These are phyloP conservation scores for Bergia sp. DNA, from an alignment of 92 coral and sea anemone species.

Conservation along the genomic window DNA sequence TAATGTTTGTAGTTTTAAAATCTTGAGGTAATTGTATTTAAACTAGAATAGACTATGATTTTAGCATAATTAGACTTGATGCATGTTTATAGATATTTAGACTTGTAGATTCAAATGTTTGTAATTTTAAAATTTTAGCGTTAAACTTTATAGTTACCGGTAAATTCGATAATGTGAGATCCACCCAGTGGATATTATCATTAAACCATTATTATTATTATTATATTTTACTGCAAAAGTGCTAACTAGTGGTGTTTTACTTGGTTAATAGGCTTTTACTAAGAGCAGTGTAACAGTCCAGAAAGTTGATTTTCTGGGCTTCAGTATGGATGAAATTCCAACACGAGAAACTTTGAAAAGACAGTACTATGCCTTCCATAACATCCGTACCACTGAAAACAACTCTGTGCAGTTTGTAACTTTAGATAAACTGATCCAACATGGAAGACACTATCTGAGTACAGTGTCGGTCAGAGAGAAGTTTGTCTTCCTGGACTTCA, in stretches of 20 bases:
- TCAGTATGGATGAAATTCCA: not conserved
- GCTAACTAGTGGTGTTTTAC: not conserved
- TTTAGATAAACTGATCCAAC: not conserved
- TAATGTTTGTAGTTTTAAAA: too few relatives aligned
- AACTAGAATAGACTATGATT: too few relatives aligned
- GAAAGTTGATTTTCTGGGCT: not conserved
- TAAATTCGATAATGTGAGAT: too few relatives aligned
- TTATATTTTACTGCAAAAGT: not conserved
- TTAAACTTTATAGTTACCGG: too few relatives aligned
- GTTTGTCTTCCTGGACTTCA: not conserved
- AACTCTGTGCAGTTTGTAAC: not conserved
- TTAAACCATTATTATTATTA: too few relatives aligned
- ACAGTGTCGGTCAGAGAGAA: not conserved
- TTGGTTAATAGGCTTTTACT: not conserved
- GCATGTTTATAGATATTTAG: too few relatives aligned
- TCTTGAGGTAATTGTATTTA: too few relatives aligned
- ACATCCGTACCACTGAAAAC: not conserved
- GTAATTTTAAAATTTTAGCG: too few relatives aligned
- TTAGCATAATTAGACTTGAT: too few relatives aligned
- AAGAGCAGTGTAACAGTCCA: not conserved
- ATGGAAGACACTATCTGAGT: not conserved
- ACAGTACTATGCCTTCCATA: conserved; percentile 16
- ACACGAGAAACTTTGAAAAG: not conserved
- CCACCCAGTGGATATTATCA: too few relatives aligned
- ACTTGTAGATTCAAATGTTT: too few relatives aligned